Percentiles rank a stretch among this genome's conserved stretches.
Evolutionary conservation across 2,797 vertebrate species (phyloP).

Genomic region (Anguilla megastoma): DNA sequence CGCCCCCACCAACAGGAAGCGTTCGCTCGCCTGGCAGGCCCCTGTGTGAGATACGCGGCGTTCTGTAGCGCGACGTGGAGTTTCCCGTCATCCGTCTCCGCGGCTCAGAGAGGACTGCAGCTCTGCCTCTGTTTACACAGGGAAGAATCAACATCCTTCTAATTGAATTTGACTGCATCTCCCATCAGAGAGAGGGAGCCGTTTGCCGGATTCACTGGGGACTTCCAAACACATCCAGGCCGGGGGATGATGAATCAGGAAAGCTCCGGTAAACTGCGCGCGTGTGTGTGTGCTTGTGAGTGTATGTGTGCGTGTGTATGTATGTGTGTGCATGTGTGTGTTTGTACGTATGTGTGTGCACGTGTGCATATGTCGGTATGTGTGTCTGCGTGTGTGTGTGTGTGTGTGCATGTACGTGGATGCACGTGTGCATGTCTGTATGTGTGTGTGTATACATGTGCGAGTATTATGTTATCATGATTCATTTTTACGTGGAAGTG

Average conservation of each 20-base stretch:
- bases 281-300: not conserved
- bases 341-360: too few relatives aligned
- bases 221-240: not conserved
- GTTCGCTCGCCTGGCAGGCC: not conserved
- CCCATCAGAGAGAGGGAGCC: not conserved
- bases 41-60: not conserved
- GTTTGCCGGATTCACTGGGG: not conserved
- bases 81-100: not conserved
- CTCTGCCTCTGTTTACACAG: not conserved
- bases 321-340: too few relatives aligned
- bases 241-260: not conserved
- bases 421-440: not conserved
- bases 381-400: too few relatives aligned
- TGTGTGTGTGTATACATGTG: not conserved
- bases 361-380: too few relatives aligned
- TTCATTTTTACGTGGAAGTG: not conserved
- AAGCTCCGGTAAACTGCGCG: not conserved
- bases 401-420: not conserved
- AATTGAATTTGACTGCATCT: slow-evolving; percentile 32
- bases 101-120: not conserved
- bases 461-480: not conserved
- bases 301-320: not conserved
- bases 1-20: not conserved
- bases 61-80: not conserved
- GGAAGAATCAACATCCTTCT: slow-evolving; percentile 28